Evolutionary conservation across 92 coral and sea anemone genomes (phyloP), one percentile per base, ranked within the genome.

Genomic region (Scolanthus callimorphus): DNA sequence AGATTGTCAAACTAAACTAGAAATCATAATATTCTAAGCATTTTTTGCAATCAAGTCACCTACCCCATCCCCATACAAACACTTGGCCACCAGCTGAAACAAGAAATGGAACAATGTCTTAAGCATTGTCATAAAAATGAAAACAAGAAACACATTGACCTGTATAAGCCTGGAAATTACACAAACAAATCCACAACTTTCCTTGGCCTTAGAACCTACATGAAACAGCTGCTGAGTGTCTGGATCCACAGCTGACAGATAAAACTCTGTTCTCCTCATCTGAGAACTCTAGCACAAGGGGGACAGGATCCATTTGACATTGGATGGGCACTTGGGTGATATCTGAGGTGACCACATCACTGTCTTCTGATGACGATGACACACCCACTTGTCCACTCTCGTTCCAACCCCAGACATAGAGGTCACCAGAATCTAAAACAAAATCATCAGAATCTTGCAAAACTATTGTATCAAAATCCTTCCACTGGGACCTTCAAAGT

Each of bases 61-160:
- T 60, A 87, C 96, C 97, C 96, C 91, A 91, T 13, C 97, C 97
- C 97, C 97, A 91, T 0, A 96, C 88, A 96, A 89, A 91, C 26
- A 91, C 76, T 57, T 81, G 56, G 45, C 85, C 95, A 39, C 71
- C 79, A 68, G 71, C 96, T 87, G 62, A 20, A 13, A 1, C 19
- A 51, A 21, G 13, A 51, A 21, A 17, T 15, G 25, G 30, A 19
- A 30, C 23, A 27, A 56, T 15, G 29, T 15, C 31, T 43, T 4
- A 1, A 24, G 0, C n/a, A n/a, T n/a, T n/a, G n/a, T n/a, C n/a
- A n/a, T n/a, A n/a, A n/a, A n/a, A n/a, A n/a, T n/a, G n/a, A 17
- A 70, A 15, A 37, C 27, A 49, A 17, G 25, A 15, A 15, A 34
- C 15, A 6, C 6, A 15, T 34, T 34, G 43, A 34, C 15, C 43